A percentile compares a stretch with the other conserved stretches of the same genome.
Evolutionary conservation across 2,797 vertebrate genomes (phyloP).

Genomic region (Loriculus beryllinus): DNA sequence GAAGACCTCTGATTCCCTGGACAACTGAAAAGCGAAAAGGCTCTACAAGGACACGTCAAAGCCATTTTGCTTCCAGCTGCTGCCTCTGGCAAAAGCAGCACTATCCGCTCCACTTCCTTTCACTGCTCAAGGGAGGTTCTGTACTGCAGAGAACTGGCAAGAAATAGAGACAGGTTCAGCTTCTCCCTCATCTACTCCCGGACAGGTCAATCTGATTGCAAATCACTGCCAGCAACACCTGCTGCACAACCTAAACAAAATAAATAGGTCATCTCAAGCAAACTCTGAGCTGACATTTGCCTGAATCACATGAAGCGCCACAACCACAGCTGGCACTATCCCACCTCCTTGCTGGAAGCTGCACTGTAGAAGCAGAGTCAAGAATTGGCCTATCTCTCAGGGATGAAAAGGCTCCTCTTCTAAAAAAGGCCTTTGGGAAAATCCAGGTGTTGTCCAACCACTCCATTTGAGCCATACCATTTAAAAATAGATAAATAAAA

Average conservation of each 20-base stretch:
- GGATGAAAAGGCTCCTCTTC: neutral
- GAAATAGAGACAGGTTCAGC: neutral
- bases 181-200: neutral
- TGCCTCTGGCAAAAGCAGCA: neutral
- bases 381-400: neutral
- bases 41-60: neutral
- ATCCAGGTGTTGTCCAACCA: neutral
- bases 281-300: neutral
- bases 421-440: neutral
- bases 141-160: neutral
- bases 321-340: neutral
- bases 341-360: neutral
- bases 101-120: neutral
- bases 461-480: neutral
- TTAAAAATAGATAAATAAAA: neutral
- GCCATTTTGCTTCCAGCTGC: neutral
- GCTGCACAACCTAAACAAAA: fast-evolving
- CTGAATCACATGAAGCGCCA: neutral
- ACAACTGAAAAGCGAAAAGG: neutral
- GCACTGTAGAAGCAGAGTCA: neutral
- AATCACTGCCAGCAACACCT: neutral
- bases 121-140: neutral
- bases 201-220: neutral
- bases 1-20: neutral
- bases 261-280: neutral